Evolutionary conservation across 2,113 vertebrate species (phyloP), one percentile per base, ranked within the genome.

Genomic region (Salvelinus sp.): DNA sequence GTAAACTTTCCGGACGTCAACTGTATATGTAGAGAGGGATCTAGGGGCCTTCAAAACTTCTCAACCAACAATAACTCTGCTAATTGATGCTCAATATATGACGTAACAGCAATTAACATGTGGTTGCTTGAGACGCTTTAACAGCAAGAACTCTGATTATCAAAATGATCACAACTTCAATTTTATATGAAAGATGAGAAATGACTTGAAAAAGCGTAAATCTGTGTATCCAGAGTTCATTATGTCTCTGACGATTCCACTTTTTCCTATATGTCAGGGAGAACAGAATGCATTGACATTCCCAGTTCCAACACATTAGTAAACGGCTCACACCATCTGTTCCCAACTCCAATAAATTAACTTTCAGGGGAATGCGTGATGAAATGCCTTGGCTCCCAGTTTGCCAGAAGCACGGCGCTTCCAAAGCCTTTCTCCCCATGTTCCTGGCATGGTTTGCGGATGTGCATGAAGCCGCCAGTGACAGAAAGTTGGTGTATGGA

Each of bases 331-430:
- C 44, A 70, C 69, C 83, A 78, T 85, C 79, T 88, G 82, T 82
- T 79, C 60, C 75, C 73, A 82, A 75, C 80, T 86, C 74, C 75
- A 78, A 73, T 75, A 69, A 75, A 76, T 83, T 89, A 78, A 66
- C 65, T 70, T 76, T 77, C 44, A 62, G 27, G 38, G 50, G 74
- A 58, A 72, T 73, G 78, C 50, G 54, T 70, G n/a, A 18, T 23
- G 38, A 76, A 79, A 75, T 76, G 70, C 65, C 76, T 47, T 74
- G 27, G 47, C 63, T 76, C 38, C 62, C 27, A 69, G 57, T 69
- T 27, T 74, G 74, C 76, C 67, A 64, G 62, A 23, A 66, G 67
- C 63, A 33, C 47, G 16, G 18, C 20, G 44, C 65, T 76, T 77
- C 60, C 23, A 58, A 28, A 72, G 74, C 63, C 69, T 69, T 76